Evolutionary conservation across 1,140 invertebrate species (phyloP).

Genomic region (Gryon sp.): DNA sequence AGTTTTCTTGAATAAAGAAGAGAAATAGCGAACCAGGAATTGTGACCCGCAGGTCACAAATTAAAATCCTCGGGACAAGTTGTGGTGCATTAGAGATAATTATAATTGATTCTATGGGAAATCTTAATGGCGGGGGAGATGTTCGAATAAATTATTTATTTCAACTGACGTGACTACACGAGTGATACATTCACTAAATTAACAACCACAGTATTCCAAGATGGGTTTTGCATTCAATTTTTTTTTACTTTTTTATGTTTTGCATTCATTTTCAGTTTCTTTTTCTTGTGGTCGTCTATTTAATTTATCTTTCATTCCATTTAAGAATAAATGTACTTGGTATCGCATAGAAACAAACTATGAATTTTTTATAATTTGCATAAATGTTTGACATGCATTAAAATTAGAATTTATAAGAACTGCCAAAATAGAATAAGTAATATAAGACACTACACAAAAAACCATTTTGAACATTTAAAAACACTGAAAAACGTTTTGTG

Average conservation of each 20-base stretch:
- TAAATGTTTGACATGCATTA: no score
- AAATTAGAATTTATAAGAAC: no score
- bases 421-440: no score
- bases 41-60: slow-evolving; percentile 32
- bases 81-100: slow-evolving; percentile 56
- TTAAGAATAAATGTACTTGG: background rate
- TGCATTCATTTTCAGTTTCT: slow-evolving; percentile 1
- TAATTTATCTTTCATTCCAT: no score
- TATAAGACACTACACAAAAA: no score
- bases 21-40: slow-evolving; percentile 18
- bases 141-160: slow-evolving; percentile 46
- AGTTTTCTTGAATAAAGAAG: slow-evolving; percentile 15
- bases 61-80: slow-evolving; percentile 42
- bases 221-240: slow-evolving; percentile 5
- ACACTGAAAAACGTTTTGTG: no score
- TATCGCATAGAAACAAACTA: no score
- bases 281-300: background rate
- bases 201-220: background rate
- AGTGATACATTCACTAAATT: slow-evolving; percentile 16
- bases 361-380: no score
- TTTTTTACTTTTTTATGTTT: background rate
- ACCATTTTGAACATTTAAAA: no score
- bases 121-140: slow-evolving; percentile 19
- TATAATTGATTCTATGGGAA: slow-evolving; percentile 53
- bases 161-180: slow-evolving; percentile 9